Percentiles rank a stretch among this genome's conserved stretches.
phyloP scores from a whole-genome alignment of 2,888 invertebrate genomes.

The Dilophus febrilis region DNA sequence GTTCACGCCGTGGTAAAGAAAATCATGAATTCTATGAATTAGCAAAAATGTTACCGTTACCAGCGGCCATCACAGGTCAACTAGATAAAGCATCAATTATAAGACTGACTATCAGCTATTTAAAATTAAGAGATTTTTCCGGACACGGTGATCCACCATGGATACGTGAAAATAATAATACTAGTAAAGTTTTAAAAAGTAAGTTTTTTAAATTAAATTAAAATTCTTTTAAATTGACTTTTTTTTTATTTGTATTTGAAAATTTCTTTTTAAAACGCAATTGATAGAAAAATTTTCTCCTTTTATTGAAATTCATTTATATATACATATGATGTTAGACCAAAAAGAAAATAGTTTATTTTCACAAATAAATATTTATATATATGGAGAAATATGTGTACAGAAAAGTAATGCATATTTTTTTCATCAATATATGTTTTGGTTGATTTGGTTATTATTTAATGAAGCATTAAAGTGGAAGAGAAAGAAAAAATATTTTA shows the following conservation, averaged over 20 bases:
- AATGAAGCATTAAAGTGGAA: too few relatives aligned
- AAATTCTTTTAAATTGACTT: neutral
- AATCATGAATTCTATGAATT: slow-evolving; percentile 94
- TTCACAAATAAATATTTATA: neutral
- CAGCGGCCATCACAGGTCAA: slow-evolving; percentile 82
- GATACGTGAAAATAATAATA: slow-evolving; percentile 64
- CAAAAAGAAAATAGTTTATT: too few relatives aligned
- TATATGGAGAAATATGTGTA: neutral
- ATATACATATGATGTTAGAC: too few relatives aligned
- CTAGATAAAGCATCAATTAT: slow-evolving; percentile 93
- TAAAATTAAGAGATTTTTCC: slow-evolving; percentile 87
- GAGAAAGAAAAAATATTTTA: too few relatives aligned
- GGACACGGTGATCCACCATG: slow-evolving; percentile 93
- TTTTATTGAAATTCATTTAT: too few relatives aligned
- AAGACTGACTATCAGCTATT: slow-evolving; percentile 88
- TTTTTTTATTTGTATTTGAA: neutral
- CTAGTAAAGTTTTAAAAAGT: slow-evolving; percentile 72
- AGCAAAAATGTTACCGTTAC: slow-evolving; percentile 83
- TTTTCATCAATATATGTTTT: too few relatives aligned
- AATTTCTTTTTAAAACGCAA: too few relatives aligned
- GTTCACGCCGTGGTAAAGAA: slow-evolving; percentile 82
- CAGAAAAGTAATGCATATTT: neutral
- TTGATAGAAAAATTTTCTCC: too few relatives aligned
- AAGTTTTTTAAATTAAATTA: slow-evolving; percentile 22
- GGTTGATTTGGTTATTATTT: too few relatives aligned